Base-by-base conservation (phyloP, 2,797 vertebrate genomes). In the Lepidocolaptes lacrymiger region DNA sequence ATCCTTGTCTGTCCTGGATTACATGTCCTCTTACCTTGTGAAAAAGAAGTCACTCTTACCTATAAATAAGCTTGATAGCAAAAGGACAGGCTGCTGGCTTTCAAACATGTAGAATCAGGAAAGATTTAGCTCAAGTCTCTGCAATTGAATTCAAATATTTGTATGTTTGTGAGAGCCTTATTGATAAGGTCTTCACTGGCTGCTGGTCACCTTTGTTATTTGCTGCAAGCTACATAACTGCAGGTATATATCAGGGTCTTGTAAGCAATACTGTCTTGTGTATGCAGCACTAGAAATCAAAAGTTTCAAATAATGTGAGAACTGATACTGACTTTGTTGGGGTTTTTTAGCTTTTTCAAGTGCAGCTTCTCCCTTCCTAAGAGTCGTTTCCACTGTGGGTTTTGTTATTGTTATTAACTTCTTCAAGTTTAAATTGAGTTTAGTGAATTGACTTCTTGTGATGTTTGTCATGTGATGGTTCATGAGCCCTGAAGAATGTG, bases 401-500 rank as follows among this genome's bases (percentile, higher is more conserved):
- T 86, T 83, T 49, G 43, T 92, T 77, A 54, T 62, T 77, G 32
- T 73, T 77, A 20, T 71, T 74, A 64, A 74, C 46, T 77, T 90
- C 27, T 95, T 76, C 67, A 76, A 89, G 91, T 84, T 96, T 83
- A 88, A 96, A 72, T 82, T 94, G 76, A 76, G 30, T 51, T 95
- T 32, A 71, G 74, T 95, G 84, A 96, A 80, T 90, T 96, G 90
- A 49, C 52, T 88, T 69, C 86, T 79, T 96, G 32, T 97, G 93
- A 91, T 95, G 49, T 73, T 84, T 93, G 85, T 96, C 93, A 92
- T 96, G 94, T 96, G 96, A 68, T 80, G 91, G 85, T 91, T 95
- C 68, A 64, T 77, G 94, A 94, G 88, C 81, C 68, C 77, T 82
- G 43, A 95, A 94, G 94, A 95, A 96, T 96, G 93, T 64, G 91